phyloP scores from a whole-genome alignment of 2,888 invertebrate genomes.

The Leucophenga maculata region DNA sequence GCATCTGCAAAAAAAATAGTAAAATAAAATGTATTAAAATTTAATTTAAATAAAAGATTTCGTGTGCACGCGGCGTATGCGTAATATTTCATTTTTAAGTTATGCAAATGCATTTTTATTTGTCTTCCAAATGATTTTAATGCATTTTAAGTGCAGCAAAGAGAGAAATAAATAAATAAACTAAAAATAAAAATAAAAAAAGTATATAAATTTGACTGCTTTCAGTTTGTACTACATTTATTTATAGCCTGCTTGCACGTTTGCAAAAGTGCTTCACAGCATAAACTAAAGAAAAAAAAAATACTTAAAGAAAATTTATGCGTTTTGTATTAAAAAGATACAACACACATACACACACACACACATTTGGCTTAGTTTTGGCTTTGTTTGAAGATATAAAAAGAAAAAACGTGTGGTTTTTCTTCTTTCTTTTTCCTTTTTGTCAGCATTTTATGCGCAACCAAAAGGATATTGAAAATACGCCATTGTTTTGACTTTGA shows the following conservation, averaged over 20 bases:
- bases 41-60: neutral
- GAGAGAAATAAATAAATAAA: neutral
- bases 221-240: no score
- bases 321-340: no score
- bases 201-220: neutral
- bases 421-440: slow-evolving; percentile 32
- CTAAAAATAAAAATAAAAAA: neutral
- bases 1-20: slow-evolving; percentile 13
- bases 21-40: neutral
- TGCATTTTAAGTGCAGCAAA: slow-evolving; percentile 3
- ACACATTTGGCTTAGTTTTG: no score
- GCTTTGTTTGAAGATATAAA: no score
- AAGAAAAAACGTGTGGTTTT: no score
- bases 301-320: no score
- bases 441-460: slow-evolving; percentile 13
- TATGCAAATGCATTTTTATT: neutral
- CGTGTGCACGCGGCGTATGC: neutral
- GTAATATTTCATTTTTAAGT: neutral
- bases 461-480: slow-evolving; percentile 52
- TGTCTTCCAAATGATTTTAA: slow-evolving; percentile 1
- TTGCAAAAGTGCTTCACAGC: no score
- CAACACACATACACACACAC: no score
- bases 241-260: no score
- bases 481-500: slow-evolving; percentile 56
- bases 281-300: no score